Base-by-base conservation (phyloP, 1,140 invertebrate genomes). In the Orius insidiosus region DNA sequence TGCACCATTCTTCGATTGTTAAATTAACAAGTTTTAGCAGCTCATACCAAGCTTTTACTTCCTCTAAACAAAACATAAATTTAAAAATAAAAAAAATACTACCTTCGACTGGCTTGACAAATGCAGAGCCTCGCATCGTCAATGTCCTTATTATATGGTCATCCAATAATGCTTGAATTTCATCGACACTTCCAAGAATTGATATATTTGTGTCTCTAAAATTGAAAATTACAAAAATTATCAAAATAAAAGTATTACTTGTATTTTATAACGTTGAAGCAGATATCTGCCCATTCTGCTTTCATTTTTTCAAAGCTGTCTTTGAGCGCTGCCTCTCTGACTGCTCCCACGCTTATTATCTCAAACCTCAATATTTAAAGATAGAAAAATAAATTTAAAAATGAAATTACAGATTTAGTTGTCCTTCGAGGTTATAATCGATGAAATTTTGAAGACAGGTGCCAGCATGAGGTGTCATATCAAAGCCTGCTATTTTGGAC, bases 91-190 rank as follows among this genome's bases (percentile, higher is more conserved):
- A n/a, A n/a, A n/a, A n/a, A 46, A 34, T 37, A 37, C 7, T 56
- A 64, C 60, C 55, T 65, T 85, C 79, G 62, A 88, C 85, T 5
- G 86, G 87, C 62, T 88, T 87, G 19, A 90, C 85, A 63, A 89
- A 93, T 2, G 85, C 83, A 0, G 86, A 92, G 5, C 86, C 85
- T 53, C 85, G 70, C 82, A 93, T 92, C 1, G 78, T 76, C 55
- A 90, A 72, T 7, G 85, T 85, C 62, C 87, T 87, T 1, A 90
- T 71, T 40, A 90, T 80, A 55, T 93, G 87, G 58, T 92, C 86
- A 60, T 93, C 87, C 8, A 93, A 64, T 24, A 90, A 55, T 14
- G 78, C 71, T 64, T 89, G 82, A 54, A 92, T 78, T 54, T 92
- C 85, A 61, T 92, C 85, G 24, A 90, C 62, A 30, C 75, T 75